A percentile compares a stretch with the other conserved stretches of the same genome.
These are phyloP conservation scores for Cryptoleucopteryx plumbea DNA, from an alignment of 2,113 vertebrate genomes.

Conservation along the genomic window DNA sequence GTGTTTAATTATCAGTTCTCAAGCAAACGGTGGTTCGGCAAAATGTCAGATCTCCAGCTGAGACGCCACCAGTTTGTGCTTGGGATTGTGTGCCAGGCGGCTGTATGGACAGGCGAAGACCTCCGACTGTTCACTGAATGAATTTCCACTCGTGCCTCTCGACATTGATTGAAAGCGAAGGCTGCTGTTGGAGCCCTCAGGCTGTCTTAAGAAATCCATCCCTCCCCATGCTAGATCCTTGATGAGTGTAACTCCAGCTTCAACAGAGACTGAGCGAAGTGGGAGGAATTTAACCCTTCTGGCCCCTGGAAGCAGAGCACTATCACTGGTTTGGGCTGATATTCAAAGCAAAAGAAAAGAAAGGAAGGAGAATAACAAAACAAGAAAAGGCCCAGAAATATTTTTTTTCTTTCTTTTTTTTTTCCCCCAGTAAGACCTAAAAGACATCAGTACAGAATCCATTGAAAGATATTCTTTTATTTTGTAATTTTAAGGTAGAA, in stretches of 20 bases:
- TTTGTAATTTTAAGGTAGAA: not conserved
- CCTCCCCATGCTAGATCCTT: constrained; percentile 51
- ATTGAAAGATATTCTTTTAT: not conserved
- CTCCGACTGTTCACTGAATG: constrained; percentile 68
- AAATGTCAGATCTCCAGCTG: constrained; percentile 62
- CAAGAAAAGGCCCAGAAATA: not conserved
- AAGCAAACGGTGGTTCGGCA: constrained; percentile 54
- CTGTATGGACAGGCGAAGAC: constrained; percentile 58
- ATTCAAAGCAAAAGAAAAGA: not conserved
- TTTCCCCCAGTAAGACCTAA: not conserved
- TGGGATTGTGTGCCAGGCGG: constrained; percentile 57
- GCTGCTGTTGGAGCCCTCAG: constrained; percentile 62
- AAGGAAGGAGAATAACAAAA: not conserved
- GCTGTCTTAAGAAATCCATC: constrained; percentile 66
- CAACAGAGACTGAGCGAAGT: not conserved
- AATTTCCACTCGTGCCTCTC: constrained; percentile 68
- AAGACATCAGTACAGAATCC: not conserved
- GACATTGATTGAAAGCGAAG: constrained; percentile 72
- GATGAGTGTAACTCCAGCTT: constrained; percentile 60
- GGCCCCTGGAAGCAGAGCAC: not conserved
- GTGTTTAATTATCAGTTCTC: constrained; percentile 72
- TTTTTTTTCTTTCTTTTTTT: not conserved
- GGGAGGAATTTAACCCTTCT: constrained; percentile 29
- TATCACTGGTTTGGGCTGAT: not conserved
- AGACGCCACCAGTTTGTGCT: constrained; percentile 52